phyloP scores from a whole-genome alignment of 2,113 vertebrate genomes.

The Ptilorrhoa leucosticta region DNA sequence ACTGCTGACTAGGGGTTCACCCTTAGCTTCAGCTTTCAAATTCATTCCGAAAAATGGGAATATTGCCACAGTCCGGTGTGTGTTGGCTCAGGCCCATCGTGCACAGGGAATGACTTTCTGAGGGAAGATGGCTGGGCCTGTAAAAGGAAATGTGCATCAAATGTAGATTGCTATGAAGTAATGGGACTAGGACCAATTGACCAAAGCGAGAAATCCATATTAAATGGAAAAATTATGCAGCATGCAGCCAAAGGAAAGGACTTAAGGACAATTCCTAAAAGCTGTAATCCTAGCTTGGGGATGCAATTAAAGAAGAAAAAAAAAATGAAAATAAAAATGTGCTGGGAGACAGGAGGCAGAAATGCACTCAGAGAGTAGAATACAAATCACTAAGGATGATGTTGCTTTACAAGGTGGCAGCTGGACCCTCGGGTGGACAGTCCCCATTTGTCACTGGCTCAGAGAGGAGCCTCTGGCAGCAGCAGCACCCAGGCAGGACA shows the following conservation, averaged over 20 bases:
- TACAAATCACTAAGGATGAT: neutral
- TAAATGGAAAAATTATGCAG: conserved; percentile 49
- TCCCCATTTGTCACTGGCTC: neutral
- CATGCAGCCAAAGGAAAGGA: neutral
- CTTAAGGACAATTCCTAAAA: conserved; percentile 11
- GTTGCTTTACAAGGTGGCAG: neutral
- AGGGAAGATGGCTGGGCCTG: neutral
- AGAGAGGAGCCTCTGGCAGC: neutral
- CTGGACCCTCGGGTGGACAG: neutral
- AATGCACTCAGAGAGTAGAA: neutral
- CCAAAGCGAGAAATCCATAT: conserved; percentile 26
- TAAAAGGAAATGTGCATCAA: conserved; percentile 2
- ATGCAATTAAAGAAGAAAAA: neutral
- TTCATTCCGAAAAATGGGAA: neutral
- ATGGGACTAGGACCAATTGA: conserved; percentile 22
- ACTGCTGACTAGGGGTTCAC: neutral
- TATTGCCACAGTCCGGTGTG: fast-evolving
- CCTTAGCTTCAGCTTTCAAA: neutral
- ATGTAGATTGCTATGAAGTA: conserved; percentile 2
- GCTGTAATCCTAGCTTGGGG: neutral
- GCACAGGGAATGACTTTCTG: neutral
- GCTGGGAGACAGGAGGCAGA: neutral
- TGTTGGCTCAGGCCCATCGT: neutral
- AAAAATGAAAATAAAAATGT: neutral
- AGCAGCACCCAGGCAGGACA: neutral